phyloP scores from a whole-genome alignment of 2,888 invertebrate genomes.

The Erebia ligea region DNA sequence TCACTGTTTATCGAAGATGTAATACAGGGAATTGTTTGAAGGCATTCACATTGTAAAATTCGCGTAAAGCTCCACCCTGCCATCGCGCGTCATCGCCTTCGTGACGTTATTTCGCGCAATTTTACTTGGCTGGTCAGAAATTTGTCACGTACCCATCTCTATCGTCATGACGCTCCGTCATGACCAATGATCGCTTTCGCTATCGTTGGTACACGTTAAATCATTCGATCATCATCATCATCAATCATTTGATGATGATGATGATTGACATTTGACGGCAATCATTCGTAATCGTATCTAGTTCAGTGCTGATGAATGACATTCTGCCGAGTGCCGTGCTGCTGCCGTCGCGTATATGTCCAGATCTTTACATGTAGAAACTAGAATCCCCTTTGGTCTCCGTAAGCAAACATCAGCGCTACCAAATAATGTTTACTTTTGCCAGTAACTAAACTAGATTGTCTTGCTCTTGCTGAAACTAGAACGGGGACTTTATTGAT shows the following conservation, averaged over 20 bases:
- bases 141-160: too few species aligned
- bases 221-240: too few species aligned
- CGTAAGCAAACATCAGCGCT: slow-evolving; percentile 37
- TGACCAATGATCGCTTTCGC: too few species aligned
- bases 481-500: slow-evolving; percentile 27
- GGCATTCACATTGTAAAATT: neutral
- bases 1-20: neutral
- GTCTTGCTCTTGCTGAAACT: slow-evolving; percentile 30
- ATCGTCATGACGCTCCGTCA: too few species aligned
- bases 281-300: too few species aligned
- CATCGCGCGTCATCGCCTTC: neutral
- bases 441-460: slow-evolving; percentile 27
- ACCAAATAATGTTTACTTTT: slow-evolving; percentile 37
- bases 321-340: neutral
- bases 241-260: too few species aligned
- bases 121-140: too few species aligned
- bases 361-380: slow-evolving; percentile 28
- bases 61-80: neutral
- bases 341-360: neutral
- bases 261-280: too few species aligned
- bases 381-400: slow-evolving; percentile 35
- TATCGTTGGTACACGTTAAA: too few species aligned
- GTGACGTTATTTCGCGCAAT: neutral
- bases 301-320: neutral
- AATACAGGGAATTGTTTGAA: neutral